Percentiles rank a stretch among this genome's conserved stretches.
phyloP scores from a whole-genome alignment of 2,888 invertebrate species.

The Ceramica pisi region DNA sequence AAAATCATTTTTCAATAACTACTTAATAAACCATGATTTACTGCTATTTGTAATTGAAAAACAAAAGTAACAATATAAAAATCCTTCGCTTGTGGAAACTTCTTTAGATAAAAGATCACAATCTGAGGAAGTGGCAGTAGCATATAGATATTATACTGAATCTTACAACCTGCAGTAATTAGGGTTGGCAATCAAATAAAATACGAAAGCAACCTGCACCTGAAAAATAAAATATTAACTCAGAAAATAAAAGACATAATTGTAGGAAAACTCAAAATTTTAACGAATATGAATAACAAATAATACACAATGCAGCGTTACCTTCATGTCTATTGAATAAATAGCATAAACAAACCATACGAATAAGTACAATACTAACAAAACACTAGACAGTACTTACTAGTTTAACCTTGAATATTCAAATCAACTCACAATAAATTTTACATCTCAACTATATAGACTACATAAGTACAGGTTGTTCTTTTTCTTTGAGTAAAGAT shows the following conservation, averaged over 20 bases:
- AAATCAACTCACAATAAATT: slow-evolving; percentile 45
- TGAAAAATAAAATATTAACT: not conserved
- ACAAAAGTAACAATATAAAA: slow-evolving; percentile 49
- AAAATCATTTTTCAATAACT: slow-evolving; percentile 3
- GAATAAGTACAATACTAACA: slow-evolving; percentile 27
- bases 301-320: slow-evolving; percentile 19
- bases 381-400: slow-evolving; percentile 31
- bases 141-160: slow-evolving; percentile 43
- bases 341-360: slow-evolving; percentile 12
- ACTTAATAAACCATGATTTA: slow-evolving; percentile 25
- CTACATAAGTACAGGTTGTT: not conserved
- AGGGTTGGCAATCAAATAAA: slow-evolving; percentile 34
- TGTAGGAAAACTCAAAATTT: not conserved
- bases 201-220: not conserved
- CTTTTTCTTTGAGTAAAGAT: slow-evolving; percentile 29
- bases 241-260: not conserved
- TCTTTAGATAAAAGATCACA: slow-evolving; percentile 48
- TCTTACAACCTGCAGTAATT: slow-evolving; percentile 40
- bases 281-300: slow-evolving; percentile 4
- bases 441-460: slow-evolving; percentile 33
- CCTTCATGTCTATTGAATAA: slow-evolving; percentile 29
- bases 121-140: slow-evolving; percentile 51
- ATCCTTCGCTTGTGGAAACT: slow-evolving; percentile 36
- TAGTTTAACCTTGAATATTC: slow-evolving; percentile 53
- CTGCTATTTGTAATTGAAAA: slow-evolving; percentile 39